Evolutionary conservation across 2,888 invertebrate genomes (phyloP).

Genomic region (Danaus chrysippus): DNA sequence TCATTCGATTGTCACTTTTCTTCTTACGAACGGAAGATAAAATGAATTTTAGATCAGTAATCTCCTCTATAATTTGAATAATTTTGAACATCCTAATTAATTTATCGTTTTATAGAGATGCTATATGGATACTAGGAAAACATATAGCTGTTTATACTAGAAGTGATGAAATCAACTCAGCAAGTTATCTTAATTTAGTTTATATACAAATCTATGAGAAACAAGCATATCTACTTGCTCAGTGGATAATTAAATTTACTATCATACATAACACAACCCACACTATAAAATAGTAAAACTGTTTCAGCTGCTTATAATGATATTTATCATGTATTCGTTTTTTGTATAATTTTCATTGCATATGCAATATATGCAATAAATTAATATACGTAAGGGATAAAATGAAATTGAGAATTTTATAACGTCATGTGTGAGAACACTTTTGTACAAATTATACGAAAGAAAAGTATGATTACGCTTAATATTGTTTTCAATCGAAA

Average conservation of each 20-base stretch:
- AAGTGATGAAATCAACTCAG: conserved; percentile 40
- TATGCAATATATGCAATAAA: too few species aligned
- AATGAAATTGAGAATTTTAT: too few species aligned
- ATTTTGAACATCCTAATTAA: conserved; percentile 33
- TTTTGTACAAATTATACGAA: too few species aligned
- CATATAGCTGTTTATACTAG: conserved; percentile 27
- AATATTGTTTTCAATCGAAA: background rate
- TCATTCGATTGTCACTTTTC: conserved; percentile 16
- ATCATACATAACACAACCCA: conserved; percentile 77
- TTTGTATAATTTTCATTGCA: background rate
- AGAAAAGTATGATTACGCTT: too few species aligned
- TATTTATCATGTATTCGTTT: conserved; percentile 31
- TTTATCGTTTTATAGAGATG: conserved; percentile 19
- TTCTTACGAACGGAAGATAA: conserved; percentile 17
- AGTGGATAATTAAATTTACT: conserved; percentile 61
- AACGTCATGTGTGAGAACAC: too few species aligned
- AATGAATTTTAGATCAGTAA: conserved; percentile 18
- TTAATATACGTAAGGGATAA: too few species aligned
- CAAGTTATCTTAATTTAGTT: conserved; percentile 56
- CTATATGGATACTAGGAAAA: conserved; percentile 25
- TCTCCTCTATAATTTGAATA: conserved; percentile 18
- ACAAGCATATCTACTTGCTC: conserved; percentile 68
- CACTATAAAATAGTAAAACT: conserved; percentile 71
- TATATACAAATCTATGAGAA: conserved; percentile 70
- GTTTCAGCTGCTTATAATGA: conserved; percentile 42